These are phyloP conservation scores for Vulpes ferrilata DNA, from an alignment of 2,113 vertebrate species.

Conservation along the genomic window DNA sequence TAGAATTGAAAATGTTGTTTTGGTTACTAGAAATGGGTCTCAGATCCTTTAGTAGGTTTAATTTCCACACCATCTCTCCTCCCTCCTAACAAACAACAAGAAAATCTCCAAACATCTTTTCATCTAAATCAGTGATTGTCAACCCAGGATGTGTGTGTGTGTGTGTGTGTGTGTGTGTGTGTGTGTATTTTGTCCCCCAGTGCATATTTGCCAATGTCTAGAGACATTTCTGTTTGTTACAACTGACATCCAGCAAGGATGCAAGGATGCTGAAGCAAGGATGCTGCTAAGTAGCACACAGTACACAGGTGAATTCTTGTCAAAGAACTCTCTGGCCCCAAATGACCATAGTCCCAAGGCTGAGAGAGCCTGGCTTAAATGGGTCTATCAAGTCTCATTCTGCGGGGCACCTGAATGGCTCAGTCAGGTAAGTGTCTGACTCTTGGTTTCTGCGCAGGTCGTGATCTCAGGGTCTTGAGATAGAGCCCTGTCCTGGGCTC, in stretches of 20 bases:
- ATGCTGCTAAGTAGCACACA: not conserved
- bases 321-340: not conserved
- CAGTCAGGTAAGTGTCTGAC: not conserved
- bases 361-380: not conserved
- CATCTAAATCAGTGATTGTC: not conserved
- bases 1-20: constrained; percentile 42
- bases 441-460: not conserved
- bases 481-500: not conserved
- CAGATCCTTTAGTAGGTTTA: not conserved
- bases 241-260: not conserved
- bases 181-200: not conserved
- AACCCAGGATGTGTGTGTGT: no score
- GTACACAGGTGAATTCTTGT: not conserved
- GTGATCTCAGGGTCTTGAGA: not conserved
- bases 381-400: not conserved
- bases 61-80: not conserved
- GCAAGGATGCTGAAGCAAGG: not conserved
- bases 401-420: not conserved
- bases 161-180: no score
- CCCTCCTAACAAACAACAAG: not conserved
- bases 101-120: not conserved
- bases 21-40: constrained; percentile 26
- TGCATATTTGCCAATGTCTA: not conserved
- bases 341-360: not conserved
- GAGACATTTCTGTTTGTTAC: not conserved